These are phyloP conservation scores for Drosophila rufa DNA, from an alignment of 1,140 invertebrate species.

Conservation along the genomic window DNA sequence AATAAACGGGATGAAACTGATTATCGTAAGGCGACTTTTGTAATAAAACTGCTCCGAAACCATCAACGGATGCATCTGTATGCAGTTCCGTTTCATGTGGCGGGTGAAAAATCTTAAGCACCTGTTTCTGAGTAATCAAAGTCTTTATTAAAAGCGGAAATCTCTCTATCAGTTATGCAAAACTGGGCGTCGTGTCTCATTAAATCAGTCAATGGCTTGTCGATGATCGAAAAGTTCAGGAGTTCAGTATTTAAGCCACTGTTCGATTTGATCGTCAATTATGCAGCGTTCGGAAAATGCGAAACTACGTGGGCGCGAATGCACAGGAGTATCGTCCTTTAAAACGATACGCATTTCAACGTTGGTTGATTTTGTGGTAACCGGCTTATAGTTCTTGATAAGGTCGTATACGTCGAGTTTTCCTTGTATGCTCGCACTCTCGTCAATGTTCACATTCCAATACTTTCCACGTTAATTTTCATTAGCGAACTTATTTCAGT, in stretches of 20 bases:
- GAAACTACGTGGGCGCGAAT: not conserved
- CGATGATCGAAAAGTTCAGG: not conserved
- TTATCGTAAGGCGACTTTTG: not conserved
- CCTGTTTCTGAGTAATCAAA: not conserved
- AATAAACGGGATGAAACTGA: not conserved
- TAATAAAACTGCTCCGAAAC: conserved; percentile 11
- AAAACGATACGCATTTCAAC: too few relatives aligned
- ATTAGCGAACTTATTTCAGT: not conserved
- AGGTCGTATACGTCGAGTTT: not conserved
- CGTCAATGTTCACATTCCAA: conserved; percentile 10
- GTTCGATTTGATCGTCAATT: not conserved
- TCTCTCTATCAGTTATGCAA: not conserved
- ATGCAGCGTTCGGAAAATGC: not conserved
- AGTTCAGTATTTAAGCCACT: too few relatives aligned
- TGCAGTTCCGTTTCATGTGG: conserved; percentile 17
- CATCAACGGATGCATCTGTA: conserved; percentile 13
- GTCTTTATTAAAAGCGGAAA: not conserved
- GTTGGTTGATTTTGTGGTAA: not conserved
- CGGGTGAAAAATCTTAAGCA: conserved; percentile 2
- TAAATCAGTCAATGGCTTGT: not conserved
- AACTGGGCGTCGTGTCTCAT: not conserved
- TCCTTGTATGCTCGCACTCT: not conserved
- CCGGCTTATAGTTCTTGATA: not conserved
- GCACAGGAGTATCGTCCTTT: not conserved
- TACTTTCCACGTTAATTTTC: not conserved